Evolutionary conservation across 2,888 invertebrate species (phyloP), one percentile per base, ranked within the genome.

Genomic region (Dione juno): DNA sequence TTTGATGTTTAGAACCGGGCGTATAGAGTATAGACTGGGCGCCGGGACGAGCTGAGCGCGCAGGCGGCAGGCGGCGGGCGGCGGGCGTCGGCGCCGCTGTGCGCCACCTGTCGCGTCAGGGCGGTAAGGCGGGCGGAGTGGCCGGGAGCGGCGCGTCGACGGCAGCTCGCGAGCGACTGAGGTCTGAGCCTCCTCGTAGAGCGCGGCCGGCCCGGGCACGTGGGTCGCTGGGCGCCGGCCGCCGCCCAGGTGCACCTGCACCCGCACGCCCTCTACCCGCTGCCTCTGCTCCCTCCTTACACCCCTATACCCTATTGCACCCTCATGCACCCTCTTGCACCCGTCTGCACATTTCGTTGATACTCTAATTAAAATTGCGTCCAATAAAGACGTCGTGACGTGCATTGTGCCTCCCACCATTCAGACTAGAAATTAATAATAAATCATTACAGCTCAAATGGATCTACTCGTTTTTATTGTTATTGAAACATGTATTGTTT

Each of bases 211-310:
- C 86, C 88, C 88, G 87, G 88, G 90, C 90, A 88, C 90, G 89
- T 88, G 90, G 84, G 79, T 76, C 77, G 85, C 82, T 82, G 82
- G 78, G 83, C 82, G 84, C 84, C 87, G 86, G 78, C 86, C 88
- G 87, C 89, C 89, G 88, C 89, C 90, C 90, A 89, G 88, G 88
- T 89, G 90, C 90, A 90, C 86, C 82, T 82, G 84, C 87, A 81
- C 85, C 82, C 82, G 81, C 82, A 81, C 81, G 76, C 80, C 75
- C 69, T 77, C 74, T 53, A 66, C 43, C 65, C 63, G 64, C 52
- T 58, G 28, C 71, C 73, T 68, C 41, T 70, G 69, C 75, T 71
- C 72, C 58, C 69, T 66, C 77, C 72, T 76, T 76, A 1, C 16
- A 35, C 59, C 19, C 66, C 50, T 57, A 10, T 66, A 77, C 71